phyloP scores from a whole-genome alignment of 2,113 vertebrate species.

The Probosciger aterrimus region DNA sequence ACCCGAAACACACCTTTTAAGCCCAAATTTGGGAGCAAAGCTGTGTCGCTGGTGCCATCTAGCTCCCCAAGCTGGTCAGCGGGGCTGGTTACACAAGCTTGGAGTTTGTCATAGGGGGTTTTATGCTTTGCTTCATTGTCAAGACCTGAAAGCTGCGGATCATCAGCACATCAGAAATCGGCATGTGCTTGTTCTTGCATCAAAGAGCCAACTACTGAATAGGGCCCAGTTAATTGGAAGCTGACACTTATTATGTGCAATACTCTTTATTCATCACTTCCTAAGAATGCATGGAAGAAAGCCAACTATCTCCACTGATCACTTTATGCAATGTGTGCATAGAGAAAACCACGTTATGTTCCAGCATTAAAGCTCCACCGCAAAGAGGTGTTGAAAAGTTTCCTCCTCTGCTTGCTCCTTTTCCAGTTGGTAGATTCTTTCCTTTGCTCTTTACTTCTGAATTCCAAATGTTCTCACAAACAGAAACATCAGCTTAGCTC shows the following conservation, averaged over 20 bases:
- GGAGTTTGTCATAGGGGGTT: not conserved
- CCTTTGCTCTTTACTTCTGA: not conserved
- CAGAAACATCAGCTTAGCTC: not conserved
- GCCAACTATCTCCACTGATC: not conserved
- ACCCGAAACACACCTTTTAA: not conserved
- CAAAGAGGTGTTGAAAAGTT: not conserved
- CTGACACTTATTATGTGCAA: not conserved
- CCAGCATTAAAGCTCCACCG: not conserved
- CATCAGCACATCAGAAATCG: not conserved
- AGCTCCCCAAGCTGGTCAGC: not conserved
- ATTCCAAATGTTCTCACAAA: not conserved
- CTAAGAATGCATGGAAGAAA: not conserved
- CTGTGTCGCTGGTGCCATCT: not conserved
- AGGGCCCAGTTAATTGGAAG: not conserved
- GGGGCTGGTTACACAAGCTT: not conserved
- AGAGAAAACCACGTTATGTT: not conserved
- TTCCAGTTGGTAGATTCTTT: not conserved
- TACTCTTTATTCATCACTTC: not conserved
- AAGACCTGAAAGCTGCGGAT: not conserved
- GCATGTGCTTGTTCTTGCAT: not conserved
- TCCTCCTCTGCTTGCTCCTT: not conserved
- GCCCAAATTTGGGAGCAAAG: not conserved
- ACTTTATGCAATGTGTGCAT: not conserved
- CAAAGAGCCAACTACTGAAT: not conserved
- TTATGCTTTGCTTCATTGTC: too few relatives aligned